Percentiles rank a stretch among this genome's conserved stretches.
Evolutionary conservation across 1,140 invertebrate species (phyloP).

Genomic region (Drosophila nigromelanica): DNA sequence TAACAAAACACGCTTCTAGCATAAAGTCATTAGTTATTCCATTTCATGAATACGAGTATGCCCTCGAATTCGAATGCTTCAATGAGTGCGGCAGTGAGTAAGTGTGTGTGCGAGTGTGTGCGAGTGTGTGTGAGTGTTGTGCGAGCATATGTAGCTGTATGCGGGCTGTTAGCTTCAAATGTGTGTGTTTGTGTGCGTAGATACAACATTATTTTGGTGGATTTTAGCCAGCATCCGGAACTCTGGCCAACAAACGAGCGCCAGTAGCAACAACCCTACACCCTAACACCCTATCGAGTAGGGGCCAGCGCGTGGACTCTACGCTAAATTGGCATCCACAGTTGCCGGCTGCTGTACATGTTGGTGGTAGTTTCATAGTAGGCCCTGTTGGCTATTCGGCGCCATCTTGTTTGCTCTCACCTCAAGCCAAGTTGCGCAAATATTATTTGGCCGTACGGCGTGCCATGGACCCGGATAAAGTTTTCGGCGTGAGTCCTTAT

Average conservation of each 20-base stretch:
- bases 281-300: not conserved
- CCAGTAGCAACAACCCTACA: constrained; percentile 38
- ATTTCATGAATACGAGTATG: constrained; percentile 74
- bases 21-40: constrained; percentile 82
- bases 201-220: constrained; percentile 76
- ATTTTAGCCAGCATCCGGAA: constrained; percentile 45
- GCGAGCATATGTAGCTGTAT: constrained; percentile 62
- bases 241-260: constrained; percentile 37
- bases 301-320: not conserved
- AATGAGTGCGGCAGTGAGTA: constrained; percentile 6
- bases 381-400: constrained; percentile 55
- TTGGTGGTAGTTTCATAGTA: not conserved
- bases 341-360: constrained; percentile 55
- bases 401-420: constrained; percentile 80
- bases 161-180: constrained; percentile 21
- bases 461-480: constrained; percentile 62
- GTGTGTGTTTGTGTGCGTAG: constrained; percentile 15
- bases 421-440: constrained; percentile 74
- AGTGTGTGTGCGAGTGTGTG: constrained; percentile 16
- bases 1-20: constrained; percentile 81
- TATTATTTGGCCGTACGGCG: constrained; percentile 35
- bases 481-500: constrained; percentile 73
- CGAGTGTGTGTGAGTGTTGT: constrained; percentile 37
- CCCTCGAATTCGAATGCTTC: constrained; percentile 27
- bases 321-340: constrained; percentile 74